Base-by-base conservation (phyloP, 2,888 invertebrate species). In the Rutpela maculata region DNA sequence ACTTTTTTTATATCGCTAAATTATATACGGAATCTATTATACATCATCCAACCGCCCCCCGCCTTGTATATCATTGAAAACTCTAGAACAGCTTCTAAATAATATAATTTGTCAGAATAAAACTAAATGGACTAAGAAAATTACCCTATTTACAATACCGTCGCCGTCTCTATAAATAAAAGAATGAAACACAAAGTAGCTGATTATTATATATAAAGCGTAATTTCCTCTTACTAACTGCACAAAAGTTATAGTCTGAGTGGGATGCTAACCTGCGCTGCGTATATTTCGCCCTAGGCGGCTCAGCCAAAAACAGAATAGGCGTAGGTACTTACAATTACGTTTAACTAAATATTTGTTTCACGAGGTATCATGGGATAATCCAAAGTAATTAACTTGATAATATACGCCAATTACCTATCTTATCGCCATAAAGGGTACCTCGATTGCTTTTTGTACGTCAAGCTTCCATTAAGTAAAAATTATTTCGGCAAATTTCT, bases 171-270 rank as follows among this genome's bases (percentile, higher is more conserved):
- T 31, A 31, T 62, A 31, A 62, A 62, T 62, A 50, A 31, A 31
- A 62, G 62, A 31, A 62, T 62, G 26, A 62, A 62, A 31, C 26
- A 62, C n/a, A n/a, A 62, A 62, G 35, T 62, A n/a, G 62, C 62
- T 31, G 15, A n/a, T 62, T 62, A 62, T 62, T 59, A 59, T 17
- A 62, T 62, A 62, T 62, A 31, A 62, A 31, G 35, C 35, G 62
- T 62, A 62, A 62, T 31, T 62, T 62, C 62, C 62, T n/a, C 62
- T 62, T 62, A 31, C 35, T 62, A 62, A 62, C 60, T 62, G 31
- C 62, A 31, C 31, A 19, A 59, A 59, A 12, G 35, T 31, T 62
- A n/a, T 35, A 59, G 5, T 0, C 26, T 62, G 31, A 62, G 62
- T 62, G 26, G 62, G 62, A 5, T 31, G 26, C 9, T 50, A 50